Conservation (phyloP, 2,797 vertebrate species). For the Tolypeutes matacus region DNA sequence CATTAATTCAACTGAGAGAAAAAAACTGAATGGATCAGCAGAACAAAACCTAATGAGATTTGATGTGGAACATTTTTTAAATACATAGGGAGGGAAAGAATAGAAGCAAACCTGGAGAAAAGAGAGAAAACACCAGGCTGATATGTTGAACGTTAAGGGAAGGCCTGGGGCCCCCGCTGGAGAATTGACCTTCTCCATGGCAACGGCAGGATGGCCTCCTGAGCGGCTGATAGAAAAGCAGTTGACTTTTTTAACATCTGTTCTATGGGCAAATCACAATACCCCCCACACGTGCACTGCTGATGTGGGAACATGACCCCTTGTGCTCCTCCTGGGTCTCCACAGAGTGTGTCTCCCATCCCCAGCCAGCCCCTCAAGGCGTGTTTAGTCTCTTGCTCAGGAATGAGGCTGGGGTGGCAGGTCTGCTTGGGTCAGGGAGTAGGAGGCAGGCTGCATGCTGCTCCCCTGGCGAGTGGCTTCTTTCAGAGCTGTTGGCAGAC, state of each 20-base stretch:
- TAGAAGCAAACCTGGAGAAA: background rate
- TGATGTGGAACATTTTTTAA: conserved; percentile 9
- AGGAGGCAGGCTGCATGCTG: background rate
- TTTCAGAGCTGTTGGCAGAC: background rate
- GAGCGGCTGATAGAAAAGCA: background rate
- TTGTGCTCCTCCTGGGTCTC: background rate
- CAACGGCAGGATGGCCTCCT: fast-evolving
- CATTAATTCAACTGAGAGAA: conserved; percentile 51
- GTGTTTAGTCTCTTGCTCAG: background rate
- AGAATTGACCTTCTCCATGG: fast-evolving
- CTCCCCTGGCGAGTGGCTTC: background rate
- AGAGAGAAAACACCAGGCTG: background rate
- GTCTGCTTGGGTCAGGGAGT: background rate
- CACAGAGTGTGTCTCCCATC: background rate
- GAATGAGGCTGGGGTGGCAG: background rate
- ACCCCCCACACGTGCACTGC: background rate
- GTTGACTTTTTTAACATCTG: background rate
- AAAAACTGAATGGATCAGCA: conserved; percentile 32
- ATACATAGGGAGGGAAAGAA: background rate
- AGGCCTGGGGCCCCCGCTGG: background rate
- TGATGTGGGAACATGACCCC: background rate
- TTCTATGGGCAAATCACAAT: background rate
- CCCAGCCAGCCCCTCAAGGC: fast-evolving
- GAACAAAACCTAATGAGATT: background rate
- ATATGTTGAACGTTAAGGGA: background rate